A percentile compares a stretch with the other conserved stretches of the same genome.
These are phyloP conservation scores for Tiaroga cobitis DNA, from an alignment of 2,797 vertebrate genomes.

Conservation along the genomic window DNA sequence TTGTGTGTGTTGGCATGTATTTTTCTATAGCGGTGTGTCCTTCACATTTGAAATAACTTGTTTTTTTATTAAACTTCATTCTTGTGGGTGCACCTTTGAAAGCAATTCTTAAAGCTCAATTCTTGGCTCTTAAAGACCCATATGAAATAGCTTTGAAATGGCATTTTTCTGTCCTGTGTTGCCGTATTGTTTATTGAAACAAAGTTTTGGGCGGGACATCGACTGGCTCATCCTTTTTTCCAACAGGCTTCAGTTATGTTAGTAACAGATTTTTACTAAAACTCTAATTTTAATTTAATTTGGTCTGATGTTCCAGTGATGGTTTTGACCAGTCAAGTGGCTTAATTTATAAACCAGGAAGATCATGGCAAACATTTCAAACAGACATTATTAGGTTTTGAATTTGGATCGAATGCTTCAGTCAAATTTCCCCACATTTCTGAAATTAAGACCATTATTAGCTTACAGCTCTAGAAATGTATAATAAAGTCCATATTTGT, in stretches of 20 bases:
- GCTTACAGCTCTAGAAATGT: neutral
- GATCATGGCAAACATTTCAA: neutral
- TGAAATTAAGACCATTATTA: neutral
- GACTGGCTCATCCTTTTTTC: neutral
- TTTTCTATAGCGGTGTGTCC: slow-evolving; percentile 61
- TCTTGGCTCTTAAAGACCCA: neutral
- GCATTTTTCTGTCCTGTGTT: neutral
- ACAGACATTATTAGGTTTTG: neutral
- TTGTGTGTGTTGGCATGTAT: slow-evolving; percentile 34
- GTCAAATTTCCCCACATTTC: neutral
- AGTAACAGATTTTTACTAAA: neutral
- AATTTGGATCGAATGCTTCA: neutral
- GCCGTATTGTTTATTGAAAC: neutral
- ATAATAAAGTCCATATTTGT: neutral
- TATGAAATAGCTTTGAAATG: neutral
- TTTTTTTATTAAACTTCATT: slow-evolving; percentile 66
- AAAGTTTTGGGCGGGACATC: neutral
- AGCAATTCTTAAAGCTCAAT: too few species aligned
- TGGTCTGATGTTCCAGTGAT: neutral
- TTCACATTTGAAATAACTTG: slow-evolving; percentile 63
- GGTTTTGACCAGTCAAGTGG: neutral
- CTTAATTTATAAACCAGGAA: neutral
- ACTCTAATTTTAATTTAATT: neutral
- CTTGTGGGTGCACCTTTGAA: slow-evolving; percentile 60
- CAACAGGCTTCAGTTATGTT: neutral